A percentile compares a stretch with the other conserved stretches of the same genome.
phyloP scores from a whole-genome alignment of 2,888 invertebrate genomes.

The Phymatocera aterrima region DNA sequence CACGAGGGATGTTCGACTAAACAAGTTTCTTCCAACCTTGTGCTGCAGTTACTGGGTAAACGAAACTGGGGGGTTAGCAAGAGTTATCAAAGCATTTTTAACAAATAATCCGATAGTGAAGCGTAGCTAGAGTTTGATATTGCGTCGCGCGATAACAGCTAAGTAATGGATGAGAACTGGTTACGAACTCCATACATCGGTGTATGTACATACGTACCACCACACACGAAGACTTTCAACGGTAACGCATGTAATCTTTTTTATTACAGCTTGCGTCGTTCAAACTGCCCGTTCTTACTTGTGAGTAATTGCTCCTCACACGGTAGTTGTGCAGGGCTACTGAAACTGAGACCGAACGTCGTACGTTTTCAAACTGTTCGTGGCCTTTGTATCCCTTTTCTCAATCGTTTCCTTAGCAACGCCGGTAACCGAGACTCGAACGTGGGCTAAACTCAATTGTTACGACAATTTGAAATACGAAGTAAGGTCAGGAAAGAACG shows the following conservation, averaged over 20 bases:
- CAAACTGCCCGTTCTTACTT: background rate
- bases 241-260: background rate
- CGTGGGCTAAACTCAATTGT: background rate
- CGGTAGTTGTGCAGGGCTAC: background rate
- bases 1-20: too few relatives aligned
- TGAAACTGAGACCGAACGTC: too few relatives aligned
- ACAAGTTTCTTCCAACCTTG: too few relatives aligned
- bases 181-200: conserved; percentile 2
- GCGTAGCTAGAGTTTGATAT: background rate
- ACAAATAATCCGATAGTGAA: background rate
- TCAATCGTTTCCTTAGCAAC: conserved; percentile 9
- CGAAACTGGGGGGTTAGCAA: too few relatives aligned
- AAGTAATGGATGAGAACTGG: background rate
- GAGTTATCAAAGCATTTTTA: too few relatives aligned
- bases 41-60: too few relatives aligned
- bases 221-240: background rate
- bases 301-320: too few relatives aligned
- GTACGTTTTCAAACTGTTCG: background rate
- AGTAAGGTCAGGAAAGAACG: background rate
- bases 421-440: background rate
- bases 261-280: background rate
- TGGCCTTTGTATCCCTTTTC: background rate
- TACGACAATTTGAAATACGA: background rate
- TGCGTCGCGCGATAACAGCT: conserved; percentile 12
- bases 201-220: background rate